Conservation (phyloP, 2,797 vertebrate species). For the Vultur gryphus region DNA sequence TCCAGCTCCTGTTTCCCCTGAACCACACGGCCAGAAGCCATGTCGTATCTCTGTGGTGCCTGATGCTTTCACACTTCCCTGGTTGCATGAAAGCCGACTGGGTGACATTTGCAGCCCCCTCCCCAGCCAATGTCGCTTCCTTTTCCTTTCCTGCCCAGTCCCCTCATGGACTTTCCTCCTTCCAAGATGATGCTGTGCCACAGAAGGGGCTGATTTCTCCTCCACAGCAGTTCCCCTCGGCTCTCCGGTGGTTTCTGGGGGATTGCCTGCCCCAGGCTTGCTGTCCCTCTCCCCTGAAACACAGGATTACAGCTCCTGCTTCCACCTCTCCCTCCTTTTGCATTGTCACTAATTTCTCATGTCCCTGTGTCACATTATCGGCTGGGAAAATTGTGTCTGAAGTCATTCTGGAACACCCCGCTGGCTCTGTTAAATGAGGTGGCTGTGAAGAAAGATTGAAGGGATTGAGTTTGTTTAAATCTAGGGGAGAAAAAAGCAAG, state of each 20-base stretch:
- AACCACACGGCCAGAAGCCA: accelerated
- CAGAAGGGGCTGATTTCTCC: neutral
- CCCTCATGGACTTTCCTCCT: neutral
- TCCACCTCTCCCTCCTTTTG: neutral
- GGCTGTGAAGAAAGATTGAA: neutral
- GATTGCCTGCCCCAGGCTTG: neutral
- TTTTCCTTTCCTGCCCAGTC: neutral
- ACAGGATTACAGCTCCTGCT: neutral
- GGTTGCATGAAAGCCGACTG: accelerated
- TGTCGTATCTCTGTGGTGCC: accelerated
- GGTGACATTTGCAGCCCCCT: neutral
- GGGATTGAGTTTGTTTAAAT: neutral
- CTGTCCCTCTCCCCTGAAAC: neutral
- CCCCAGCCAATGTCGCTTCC: neutral
- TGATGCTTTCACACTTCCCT: accelerated
- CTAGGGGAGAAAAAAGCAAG: neutral
- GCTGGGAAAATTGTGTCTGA: neutral
- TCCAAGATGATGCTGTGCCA: no score
- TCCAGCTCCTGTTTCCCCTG: neutral
- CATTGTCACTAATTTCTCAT: neutral
- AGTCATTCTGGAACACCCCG: accelerated
- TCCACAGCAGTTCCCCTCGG: accelerated
- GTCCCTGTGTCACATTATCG: neutral
- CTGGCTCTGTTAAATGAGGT: neutral
- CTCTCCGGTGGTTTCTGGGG: neutral